A percentile compares a stretch with the other conserved stretches of the same genome.
Conservation (phyloP, 2,113 vertebrate species). For the Rallus limicola region DNA sequence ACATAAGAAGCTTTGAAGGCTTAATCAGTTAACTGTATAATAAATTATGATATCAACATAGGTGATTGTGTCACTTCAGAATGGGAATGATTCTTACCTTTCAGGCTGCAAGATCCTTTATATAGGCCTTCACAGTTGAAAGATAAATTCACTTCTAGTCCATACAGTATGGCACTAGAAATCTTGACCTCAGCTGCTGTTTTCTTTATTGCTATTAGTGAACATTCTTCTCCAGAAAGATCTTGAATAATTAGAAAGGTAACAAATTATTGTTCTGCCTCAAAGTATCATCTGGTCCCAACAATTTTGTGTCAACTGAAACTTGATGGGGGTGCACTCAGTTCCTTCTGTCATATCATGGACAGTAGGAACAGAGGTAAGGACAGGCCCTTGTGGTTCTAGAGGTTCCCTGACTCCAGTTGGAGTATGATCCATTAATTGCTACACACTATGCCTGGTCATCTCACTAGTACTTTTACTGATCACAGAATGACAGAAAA, state of each 20-base stretch:
- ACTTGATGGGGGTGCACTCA: background rate
- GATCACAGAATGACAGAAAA: background rate
- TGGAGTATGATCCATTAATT: background rate
- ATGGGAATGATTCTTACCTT: background rate
- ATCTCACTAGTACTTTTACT: background rate
- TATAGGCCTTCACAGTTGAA: background rate
- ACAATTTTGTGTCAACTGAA: background rate
- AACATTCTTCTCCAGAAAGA: background rate
- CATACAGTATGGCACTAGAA: background rate
- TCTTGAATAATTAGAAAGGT: background rate
- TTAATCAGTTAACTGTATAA: background rate
- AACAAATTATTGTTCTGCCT: background rate
- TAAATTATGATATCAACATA: background rate
- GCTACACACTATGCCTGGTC: background rate
- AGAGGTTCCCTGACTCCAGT: background rate
- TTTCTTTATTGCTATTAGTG: background rate
- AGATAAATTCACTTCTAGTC: background rate
- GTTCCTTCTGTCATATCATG: background rate
- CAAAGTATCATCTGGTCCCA: background rate
- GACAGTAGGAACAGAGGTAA: background rate
- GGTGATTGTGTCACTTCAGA: background rate
- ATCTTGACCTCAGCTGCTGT: background rate
- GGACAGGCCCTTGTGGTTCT: background rate
- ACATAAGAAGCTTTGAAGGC: background rate
- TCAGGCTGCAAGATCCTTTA: background rate